Evolutionary conservation across 2,797 vertebrate genomes (phyloP), one percentile per base, ranked within the genome.

Genomic region (Takifugu rubripes): DNA sequence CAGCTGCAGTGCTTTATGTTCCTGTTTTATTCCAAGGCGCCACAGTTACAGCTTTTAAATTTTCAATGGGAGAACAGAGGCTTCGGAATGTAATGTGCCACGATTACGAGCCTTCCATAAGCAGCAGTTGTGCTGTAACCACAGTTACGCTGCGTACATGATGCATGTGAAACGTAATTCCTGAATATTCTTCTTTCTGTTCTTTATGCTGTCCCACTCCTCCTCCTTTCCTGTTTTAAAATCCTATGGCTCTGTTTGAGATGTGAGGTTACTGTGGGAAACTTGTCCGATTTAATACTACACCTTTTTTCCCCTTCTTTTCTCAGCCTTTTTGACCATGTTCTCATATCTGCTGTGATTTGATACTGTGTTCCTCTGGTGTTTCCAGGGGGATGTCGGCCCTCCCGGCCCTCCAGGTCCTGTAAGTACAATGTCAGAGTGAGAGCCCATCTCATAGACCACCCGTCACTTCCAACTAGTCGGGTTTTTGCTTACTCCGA

Each of bases 371-470:
- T 73, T 56, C 70, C 24, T 74, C 6, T 61, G 56, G 57, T 79
- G 10, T 78, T 69, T 78, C 47, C 67, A 94, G 93, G 93, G 93
- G 52, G 92, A 93, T 56, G 70, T 78, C 48, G 93, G 92, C 63
- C 87, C 81, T 29, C 85, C 88, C 77, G 92, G 93, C 81, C 90
- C 83, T 21, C 91, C 92, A 36, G 91, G 90, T 68, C 84, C 88
- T 64, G 93, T 94, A 86, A 93, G 92, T 91, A 87, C 56, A 72
- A 51, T 29, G 47, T 5, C 48, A 11, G 12, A 5, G 1, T 36
- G 7, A 57, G 61, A 44, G 6, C 31, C 40, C 21, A 50, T 40
- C 9, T 51, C 29, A 31, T 16, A 60, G 16, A 46, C 16, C 44
- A 21, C 17, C 6, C 17, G 21, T 46, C 44, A 46, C 44, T 21